Base-by-base conservation (phyloP, 2,888 invertebrate genomes). In the Alsophila aescularia region DNA sequence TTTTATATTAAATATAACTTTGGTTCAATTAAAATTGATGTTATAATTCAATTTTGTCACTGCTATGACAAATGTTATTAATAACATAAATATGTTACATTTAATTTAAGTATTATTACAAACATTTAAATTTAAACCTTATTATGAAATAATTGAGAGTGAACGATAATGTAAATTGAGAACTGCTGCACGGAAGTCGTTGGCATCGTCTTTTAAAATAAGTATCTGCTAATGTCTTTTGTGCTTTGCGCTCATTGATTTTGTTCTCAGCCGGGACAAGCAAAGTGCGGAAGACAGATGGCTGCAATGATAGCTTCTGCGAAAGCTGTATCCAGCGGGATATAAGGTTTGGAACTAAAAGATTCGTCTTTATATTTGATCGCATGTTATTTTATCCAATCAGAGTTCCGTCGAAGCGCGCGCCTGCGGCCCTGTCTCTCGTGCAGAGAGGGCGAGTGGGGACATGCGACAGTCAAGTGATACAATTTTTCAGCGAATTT, bases 221-320 rank as follows among this genome's bases (percentile, higher is more conserved):
- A 31, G 29, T 65, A 52, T 65, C 60, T 58, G 77, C 74, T 78
- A 79, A 77, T 75, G 73, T 77, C 64, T 78, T 76, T 78, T 76
- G 79, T 76, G 90, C 89, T 86, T 77, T 73, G 89, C 87, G 87
- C 79, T 82, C 70, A 75, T 87, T 81, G 73, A 75, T 81, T 85
- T 80, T 90, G 88, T 89, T 87, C 86, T 75, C 89, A 90, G 90
- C 80, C 69, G 83, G 80, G 67, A 78, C 86, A 69, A 73, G 74
- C 77, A 88, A 88, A 79, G 39, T 66, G 62, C 71, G 78, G 73
- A 88, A 83, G 70, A 42, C 60, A 43, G 85, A 79, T 34, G 69
- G 67, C 57, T 35, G 48, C 62, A 77, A 73, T 60, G 66, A 68
- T 32, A 72, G 80, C 60, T 56, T 63, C 62, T 89, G 88, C 75